These are phyloP conservation scores for Todiramphus chloris DNA, from an alignment of 2,113 vertebrate genomes.

Conservation along the genomic window DNA sequence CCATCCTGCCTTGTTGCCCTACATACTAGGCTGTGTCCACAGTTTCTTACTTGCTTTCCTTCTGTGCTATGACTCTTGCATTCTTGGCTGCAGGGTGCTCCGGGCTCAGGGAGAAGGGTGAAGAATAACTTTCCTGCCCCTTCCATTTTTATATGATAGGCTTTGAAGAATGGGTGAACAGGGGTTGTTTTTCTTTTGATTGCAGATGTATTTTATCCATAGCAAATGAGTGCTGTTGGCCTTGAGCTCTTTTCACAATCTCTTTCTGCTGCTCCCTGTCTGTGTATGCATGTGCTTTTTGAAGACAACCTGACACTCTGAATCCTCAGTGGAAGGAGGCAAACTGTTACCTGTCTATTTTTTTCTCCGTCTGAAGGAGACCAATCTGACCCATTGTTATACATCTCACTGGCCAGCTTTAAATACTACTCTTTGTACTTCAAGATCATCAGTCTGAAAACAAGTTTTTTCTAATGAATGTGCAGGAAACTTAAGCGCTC, in stretches of 20 bases:
- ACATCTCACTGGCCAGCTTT: neutral
- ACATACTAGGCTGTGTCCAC: neutral
- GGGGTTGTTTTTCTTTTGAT: neutral
- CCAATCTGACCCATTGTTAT: accelerated
- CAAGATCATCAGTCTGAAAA: neutral
- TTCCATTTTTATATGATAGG: neutral
- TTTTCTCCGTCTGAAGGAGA: neutral
- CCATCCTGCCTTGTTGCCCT: neutral
- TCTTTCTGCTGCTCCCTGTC: neutral
- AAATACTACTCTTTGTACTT: neutral
- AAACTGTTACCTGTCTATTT: neutral
- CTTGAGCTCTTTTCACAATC: neutral
- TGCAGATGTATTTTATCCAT: neutral
- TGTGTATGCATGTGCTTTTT: neutral
- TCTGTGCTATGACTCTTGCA: neutral
- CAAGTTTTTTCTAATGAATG: neutral
- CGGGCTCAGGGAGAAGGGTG: neutral
- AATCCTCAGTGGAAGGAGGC: neutral
- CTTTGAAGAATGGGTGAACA: neutral
- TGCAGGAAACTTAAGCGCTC: neutral
- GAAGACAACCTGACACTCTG: neutral
- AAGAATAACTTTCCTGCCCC: neutral
- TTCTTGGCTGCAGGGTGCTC: neutral
- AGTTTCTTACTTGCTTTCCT: neutral
- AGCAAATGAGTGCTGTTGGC: neutral